Base-by-base conservation (phyloP, 2,113 vertebrate species). In the Piprites chloris region DNA sequence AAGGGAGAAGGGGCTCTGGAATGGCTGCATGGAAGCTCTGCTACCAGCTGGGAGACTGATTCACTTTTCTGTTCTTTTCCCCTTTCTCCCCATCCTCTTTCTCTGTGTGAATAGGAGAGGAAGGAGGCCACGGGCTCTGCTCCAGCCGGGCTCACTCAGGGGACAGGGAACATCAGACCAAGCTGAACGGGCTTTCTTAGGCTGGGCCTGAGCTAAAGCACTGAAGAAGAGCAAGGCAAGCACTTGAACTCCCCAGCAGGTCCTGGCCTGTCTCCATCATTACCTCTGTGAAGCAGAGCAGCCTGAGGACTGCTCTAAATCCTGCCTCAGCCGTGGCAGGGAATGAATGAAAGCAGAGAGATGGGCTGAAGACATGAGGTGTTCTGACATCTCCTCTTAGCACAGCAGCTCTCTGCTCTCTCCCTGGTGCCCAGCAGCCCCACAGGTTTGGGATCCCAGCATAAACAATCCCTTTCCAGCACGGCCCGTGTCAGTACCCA, bases 31-130 rank as follows among this genome's bases (percentile, higher is more conserved):
- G 7, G 91, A 72, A 76, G 53, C 85, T 87, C 22, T 50, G 50
- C 90, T 19, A 53, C 95, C 93, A 93, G 93, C 96, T 92, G 93
- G 85, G 92, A 95, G 79, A 61, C 93, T 93, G 86, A 94, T 94
- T 94, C 56, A 9, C 14, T 50, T 50, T 78, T 59, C 76, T 96
- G 82, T 6, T 50, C 75, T 58, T 42, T 6, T 9, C 26, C 15
- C 39, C 41, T 35, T 42, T 62, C 59, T 88, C 19, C 35, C 72
- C 78, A 33, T 55, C 77, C 78, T 76, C 88, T 28, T 61, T 62
- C 59, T 73, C 2, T 46, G 46, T 63, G 78, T 92, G 68, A 84
- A 44, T 49, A 32, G 46, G 5, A 77, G 78, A 55, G 85, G 67
- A 63, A 56, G 0, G 24, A 5, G 0, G 85, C 90, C 93, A 94